These are phyloP conservation scores for Cephus pygmeus DNA, from an alignment of 2,888 invertebrate species.

Conservation along the genomic window DNA sequence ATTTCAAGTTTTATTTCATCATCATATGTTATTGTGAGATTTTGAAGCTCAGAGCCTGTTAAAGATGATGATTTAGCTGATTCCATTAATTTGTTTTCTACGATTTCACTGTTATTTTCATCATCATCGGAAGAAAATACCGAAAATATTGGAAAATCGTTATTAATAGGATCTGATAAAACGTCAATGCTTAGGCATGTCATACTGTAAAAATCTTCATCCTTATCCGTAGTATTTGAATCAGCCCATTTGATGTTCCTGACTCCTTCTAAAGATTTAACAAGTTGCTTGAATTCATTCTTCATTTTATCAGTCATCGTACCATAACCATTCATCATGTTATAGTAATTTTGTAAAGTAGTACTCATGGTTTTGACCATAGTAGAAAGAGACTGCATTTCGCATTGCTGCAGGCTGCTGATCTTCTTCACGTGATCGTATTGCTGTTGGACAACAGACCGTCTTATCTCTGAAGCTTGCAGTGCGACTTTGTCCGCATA, in stretches of 20 bases:
- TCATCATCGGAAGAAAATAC: conserved; percentile 29
- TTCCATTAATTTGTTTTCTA: conserved; percentile 7
- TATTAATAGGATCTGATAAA: conserved; percentile 45
- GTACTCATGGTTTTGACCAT: conserved; percentile 69
- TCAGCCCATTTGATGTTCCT: conserved; percentile 74
- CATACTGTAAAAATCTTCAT: conserved; percentile 48
- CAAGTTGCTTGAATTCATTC: conserved; percentile 71
- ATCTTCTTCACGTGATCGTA: conserved; percentile 66
- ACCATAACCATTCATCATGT: conserved; percentile 72
- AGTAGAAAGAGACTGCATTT: conserved; percentile 68
- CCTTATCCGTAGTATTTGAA: conserved; percentile 48
- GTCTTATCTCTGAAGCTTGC: conserved; percentile 48
- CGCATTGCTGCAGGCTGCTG: conserved; percentile 66
- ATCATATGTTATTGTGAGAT: conserved; percentile 38
- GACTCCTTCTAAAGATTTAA: conserved; percentile 71
- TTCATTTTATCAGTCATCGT: conserved; percentile 70
- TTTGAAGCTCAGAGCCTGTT: conserved; percentile 6
- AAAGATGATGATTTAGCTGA: neutral
- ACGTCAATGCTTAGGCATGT: conserved; percentile 48
- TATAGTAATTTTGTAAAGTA: conserved; percentile 71
- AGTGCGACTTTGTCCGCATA: conserved; percentile 40
- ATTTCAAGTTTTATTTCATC: conserved; percentile 14
- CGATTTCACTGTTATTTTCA: conserved; percentile 1
- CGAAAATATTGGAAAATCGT: conserved; percentile 38
- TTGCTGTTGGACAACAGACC: conserved; percentile 55